phyloP scores from a whole-genome alignment of 2,888 invertebrate species.

The Empis stercorea region DNA sequence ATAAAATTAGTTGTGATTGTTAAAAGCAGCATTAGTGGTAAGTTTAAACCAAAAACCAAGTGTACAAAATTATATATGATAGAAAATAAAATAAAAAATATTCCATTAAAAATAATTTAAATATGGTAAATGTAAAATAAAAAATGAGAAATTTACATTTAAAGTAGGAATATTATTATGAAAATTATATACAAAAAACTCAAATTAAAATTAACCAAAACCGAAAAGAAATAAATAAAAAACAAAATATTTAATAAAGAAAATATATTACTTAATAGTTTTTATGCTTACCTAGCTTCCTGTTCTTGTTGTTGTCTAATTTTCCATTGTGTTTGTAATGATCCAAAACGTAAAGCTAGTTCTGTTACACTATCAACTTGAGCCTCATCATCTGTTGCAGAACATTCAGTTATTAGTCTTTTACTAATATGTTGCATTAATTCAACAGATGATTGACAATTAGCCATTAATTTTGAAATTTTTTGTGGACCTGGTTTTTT shows the following conservation, averaged over 20 bases:
- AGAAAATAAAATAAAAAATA: too few relatives aligned
- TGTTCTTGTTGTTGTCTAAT: conserved; percentile 62
- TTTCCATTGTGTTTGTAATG: conserved; percentile 55
- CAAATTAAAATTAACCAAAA: conserved; percentile 9
- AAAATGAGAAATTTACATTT: too few relatives aligned
- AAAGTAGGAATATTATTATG: too few relatives aligned
- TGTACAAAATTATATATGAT: too few relatives aligned
- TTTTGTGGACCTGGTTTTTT: conserved; percentile 53
- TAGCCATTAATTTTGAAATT: conserved; percentile 62
- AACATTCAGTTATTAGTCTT: conserved; percentile 60
- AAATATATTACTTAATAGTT: neutral
- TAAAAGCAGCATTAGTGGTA: neutral
- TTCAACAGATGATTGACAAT: conserved; percentile 69
- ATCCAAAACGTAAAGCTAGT: conserved; percentile 53
- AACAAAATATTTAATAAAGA: conserved; percentile 8
- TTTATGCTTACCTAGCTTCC: conserved; percentile 53
- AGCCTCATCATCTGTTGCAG: conserved; percentile 51
- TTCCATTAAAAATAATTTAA: too few relatives aligned
- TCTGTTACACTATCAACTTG: conserved; percentile 50
- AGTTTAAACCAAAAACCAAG: conserved; percentile 9
- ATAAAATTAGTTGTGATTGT: neutral
- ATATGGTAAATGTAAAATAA: neutral
- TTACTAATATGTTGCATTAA: conserved; percentile 67
- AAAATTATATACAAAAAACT: too few relatives aligned
- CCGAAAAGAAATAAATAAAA: conserved; percentile 11